Conservation (phyloP, 2,113 vertebrate genomes). For the Muscicapa adusta region DNA sequence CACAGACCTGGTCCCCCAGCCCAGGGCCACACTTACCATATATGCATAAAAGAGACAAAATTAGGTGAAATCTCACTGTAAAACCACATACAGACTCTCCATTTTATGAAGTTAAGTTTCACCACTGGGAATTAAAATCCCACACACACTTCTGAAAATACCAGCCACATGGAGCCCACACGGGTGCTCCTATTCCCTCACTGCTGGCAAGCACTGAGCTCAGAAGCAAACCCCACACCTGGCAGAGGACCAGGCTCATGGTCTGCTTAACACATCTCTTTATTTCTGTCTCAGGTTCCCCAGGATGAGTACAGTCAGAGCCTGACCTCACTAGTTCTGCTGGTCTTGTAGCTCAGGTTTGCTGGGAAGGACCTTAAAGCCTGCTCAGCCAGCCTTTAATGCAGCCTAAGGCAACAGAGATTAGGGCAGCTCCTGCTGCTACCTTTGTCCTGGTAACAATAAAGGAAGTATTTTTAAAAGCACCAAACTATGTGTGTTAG, state of each 20-base stretch:
- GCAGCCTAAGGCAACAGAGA: neutral
- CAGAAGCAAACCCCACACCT: neutral
- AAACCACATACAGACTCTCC: neutral
- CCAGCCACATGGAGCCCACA: neutral
- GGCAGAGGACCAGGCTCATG: neutral
- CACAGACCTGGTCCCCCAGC: neutral
- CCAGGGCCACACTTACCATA: neutral
- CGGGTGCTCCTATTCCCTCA: fast-evolving
- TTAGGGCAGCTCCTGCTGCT: neutral
- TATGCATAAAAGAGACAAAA: neutral
- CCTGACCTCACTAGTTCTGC: neutral
- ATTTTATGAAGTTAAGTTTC: neutral
- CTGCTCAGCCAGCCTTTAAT: neutral
- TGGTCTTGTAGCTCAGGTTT: neutral
- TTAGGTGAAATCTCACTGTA: neutral
- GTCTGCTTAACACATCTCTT: neutral
- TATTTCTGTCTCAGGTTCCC: neutral
- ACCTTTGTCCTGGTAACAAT: neutral
- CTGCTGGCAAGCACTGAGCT: neutral
- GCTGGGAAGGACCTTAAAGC: neutral
- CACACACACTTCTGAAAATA: neutral
- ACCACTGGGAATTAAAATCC: neutral
- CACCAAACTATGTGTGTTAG: neutral
- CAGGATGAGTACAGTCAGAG: neutral
- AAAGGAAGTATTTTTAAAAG: neutral